phyloP scores from a whole-genome alignment of 1,140 invertebrate genomes.

The Caenorhabditis tropicalis region DNA sequence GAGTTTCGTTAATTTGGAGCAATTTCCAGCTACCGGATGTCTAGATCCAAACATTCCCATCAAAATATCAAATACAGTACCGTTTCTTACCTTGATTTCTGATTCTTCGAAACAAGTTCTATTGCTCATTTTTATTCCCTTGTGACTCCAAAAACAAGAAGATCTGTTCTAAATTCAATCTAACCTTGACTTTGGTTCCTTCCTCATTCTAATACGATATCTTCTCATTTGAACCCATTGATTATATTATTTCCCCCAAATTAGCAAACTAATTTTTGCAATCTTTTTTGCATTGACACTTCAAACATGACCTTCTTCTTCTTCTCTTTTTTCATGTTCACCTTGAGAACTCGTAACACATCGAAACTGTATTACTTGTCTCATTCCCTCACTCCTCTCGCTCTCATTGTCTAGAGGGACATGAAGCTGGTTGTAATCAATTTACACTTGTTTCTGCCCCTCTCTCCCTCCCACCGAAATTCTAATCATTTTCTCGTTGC shows the following conservation, averaged over 20 bases:
- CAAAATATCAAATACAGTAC: too few species aligned
- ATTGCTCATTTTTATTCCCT: neutral
- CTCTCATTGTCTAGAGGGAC: constrained; percentile 4
- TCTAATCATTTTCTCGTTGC: neutral
- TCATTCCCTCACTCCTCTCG: too few species aligned
- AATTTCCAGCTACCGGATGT: too few species aligned
- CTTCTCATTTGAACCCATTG: neutral
- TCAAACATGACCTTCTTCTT: neutral
- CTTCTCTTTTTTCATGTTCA: constrained; percentile 4
- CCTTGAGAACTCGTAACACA: constrained; percentile 44
- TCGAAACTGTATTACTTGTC: constrained; percentile 16
- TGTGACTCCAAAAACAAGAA: too few species aligned
- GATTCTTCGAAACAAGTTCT: too few species aligned
- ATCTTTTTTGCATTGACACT: neutral
- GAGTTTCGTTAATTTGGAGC: too few species aligned
- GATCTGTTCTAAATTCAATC: too few species aligned
- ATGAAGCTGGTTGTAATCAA: constrained; percentile 39
- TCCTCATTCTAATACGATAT: neutral
- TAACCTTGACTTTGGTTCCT: neutral
- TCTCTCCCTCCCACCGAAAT: too few species aligned
- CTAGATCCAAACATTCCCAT: too few species aligned
- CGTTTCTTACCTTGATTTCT: too few species aligned
- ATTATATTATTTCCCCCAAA: neutral
- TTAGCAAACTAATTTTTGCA: neutral
- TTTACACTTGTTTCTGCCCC: constrained; percentile 17